Conservation (phyloP, 1,140 invertebrate species). For the Drosophila persimilis region DNA sequence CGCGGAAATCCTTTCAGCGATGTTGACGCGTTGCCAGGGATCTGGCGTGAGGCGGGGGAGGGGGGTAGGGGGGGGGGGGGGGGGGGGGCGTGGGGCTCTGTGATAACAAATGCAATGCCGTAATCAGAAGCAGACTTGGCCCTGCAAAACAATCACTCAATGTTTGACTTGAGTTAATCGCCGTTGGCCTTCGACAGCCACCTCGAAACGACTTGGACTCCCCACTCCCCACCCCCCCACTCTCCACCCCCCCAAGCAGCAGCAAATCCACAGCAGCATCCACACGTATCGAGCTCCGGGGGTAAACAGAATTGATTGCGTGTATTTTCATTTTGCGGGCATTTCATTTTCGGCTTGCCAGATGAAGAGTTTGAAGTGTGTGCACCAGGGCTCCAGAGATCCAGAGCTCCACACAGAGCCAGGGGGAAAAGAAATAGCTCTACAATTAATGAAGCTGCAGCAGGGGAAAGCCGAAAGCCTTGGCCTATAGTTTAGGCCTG, state of each 20-base stretch:
- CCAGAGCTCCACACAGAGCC: slow-evolving; percentile 23
- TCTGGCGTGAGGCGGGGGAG: not conserved
- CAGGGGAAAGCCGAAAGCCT: too few relatives aligned
- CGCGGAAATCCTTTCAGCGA: slow-evolving; percentile 75
- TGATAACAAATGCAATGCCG: slow-evolving; percentile 73
- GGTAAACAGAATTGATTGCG: slow-evolving; percentile 78
- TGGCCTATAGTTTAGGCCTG: too few relatives aligned
- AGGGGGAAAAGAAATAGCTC: too few relatives aligned
- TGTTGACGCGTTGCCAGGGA: slow-evolving; percentile 41
- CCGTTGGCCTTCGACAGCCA: slow-evolving; percentile 65
- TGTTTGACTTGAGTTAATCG: slow-evolving; percentile 79
- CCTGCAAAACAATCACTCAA: slow-evolving; percentile 78
- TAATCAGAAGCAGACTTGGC: slow-evolving; percentile 69
- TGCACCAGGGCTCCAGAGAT: slow-evolving; percentile 30
- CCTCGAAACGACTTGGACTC: slow-evolving; percentile 39
- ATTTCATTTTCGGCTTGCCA: slow-evolving; percentile 62
- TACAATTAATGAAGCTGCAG: slow-evolving; percentile 1
- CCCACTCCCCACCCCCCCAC: not conserved
- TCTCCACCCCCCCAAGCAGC: not conserved
- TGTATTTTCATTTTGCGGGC: slow-evolving; percentile 71
- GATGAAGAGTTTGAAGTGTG: slow-evolving; percentile 49
- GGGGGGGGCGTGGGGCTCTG: slow-evolving; percentile 27
- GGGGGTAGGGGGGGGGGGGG: not conserved
- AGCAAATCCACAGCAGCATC: not conserved
- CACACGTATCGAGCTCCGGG: slow-evolving; percentile 47